Evolutionary conservation across 2,797 vertebrate species (phyloP).

Genomic region (Liasis olivaceus): DNA sequence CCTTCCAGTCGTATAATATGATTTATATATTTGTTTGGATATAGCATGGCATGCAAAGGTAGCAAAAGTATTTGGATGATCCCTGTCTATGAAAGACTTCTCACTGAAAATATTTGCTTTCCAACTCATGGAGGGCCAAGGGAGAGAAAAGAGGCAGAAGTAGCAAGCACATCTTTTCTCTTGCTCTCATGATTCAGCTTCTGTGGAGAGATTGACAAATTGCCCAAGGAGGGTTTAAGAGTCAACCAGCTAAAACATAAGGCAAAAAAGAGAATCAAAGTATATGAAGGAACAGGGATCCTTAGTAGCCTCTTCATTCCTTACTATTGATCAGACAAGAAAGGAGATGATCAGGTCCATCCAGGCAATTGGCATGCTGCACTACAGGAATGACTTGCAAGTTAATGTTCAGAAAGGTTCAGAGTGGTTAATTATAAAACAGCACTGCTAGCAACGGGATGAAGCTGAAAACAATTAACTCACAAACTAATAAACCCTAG

Average conservation of each 20-base stretch:
- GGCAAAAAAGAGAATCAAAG: not conserved
- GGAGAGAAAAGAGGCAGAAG: not conserved
- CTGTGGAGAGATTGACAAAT: not conserved
- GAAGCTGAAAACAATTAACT: constrained; percentile 42
- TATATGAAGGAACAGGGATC: not conserved
- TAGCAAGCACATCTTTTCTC: not conserved
- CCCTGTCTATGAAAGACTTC: not conserved
- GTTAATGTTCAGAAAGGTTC: constrained; percentile 40
- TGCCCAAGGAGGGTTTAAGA: not conserved
- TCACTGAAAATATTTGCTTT: not conserved
- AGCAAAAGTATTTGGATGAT: not conserved
- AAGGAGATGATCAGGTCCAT: not conserved
- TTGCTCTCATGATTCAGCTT: not conserved
- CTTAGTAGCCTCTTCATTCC: not conserved
- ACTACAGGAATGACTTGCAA: constrained; percentile 42
- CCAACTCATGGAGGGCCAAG: not conserved
- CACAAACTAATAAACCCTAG: constrained; percentile 30
- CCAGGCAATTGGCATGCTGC: constrained; percentile 7
- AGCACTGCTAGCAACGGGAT: constrained; percentile 16
- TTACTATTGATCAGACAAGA: not conserved
- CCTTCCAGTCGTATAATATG: not conserved
- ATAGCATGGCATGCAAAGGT: not conserved
- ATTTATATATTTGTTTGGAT: not conserved
- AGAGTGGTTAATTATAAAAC: constrained; percentile 57
- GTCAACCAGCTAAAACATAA: not conserved